Conservation (phyloP, 2,113 vertebrate genomes). For the Pampusana beccarii region DNA sequence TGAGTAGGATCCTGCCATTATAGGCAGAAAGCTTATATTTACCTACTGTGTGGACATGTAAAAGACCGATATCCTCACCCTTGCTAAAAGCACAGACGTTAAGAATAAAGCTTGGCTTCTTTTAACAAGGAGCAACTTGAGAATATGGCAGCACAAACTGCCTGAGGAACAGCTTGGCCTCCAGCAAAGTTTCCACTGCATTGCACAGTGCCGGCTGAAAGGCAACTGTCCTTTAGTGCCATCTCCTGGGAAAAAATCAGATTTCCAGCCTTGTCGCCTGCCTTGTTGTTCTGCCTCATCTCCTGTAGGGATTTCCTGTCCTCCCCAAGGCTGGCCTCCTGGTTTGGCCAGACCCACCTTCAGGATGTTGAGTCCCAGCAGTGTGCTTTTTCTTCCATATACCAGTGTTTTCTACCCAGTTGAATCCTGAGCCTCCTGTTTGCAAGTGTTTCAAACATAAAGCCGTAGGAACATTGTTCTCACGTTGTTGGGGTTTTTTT, state of each 20-base stretch:
- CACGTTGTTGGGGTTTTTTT: too few species aligned
- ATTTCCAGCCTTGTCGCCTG: not conserved
- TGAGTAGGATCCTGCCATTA: not conserved
- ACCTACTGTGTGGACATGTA: not conserved
- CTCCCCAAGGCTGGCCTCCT: not conserved
- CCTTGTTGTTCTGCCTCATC: not conserved
- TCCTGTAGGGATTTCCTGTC: slow-evolving; percentile 9
- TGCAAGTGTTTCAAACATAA: not conserved
- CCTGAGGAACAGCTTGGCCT: not conserved
- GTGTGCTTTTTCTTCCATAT: not conserved
- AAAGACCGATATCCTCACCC: not conserved
- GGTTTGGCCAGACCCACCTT: not conserved
- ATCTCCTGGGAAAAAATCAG: slow-evolving; percentile 49
- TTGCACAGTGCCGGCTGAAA: not conserved
- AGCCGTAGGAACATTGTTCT: not conserved
- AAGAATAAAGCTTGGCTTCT: not conserved
- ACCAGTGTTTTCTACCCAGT: not conserved
- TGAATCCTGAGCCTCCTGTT: not conserved
- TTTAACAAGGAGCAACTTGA: not conserved
- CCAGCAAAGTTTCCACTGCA: not conserved
- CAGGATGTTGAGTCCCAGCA: not conserved
- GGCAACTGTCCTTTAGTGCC: slow-evolving; percentile 49
- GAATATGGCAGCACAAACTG: not conserved
- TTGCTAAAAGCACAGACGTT: not conserved
- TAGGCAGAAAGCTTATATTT: not conserved